Conservation (phyloP, 2,113 vertebrate genomes). For the Bambusicola thoracicus region DNA sequence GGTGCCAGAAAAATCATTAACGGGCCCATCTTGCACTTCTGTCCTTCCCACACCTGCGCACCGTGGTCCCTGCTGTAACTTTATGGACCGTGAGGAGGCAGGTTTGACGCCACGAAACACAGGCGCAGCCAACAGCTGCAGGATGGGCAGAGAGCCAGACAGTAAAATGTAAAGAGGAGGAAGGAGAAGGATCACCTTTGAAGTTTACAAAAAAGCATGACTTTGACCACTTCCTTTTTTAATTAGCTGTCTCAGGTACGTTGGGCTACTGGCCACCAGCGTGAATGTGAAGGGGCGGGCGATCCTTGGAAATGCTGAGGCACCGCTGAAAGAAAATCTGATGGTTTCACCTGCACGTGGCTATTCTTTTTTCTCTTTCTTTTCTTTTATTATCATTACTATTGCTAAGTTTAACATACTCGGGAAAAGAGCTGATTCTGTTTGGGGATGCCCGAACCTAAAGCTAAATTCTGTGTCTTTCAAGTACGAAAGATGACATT, state of each 20-base stretch:
- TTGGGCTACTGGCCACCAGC: not conserved
- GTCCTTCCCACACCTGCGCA: conserved; percentile 80
- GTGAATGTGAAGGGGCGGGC: not conserved
- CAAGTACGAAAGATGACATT: conserved; percentile 34
- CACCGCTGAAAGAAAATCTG: not conserved
- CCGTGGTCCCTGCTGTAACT: conserved; percentile 72
- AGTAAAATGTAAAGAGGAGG: conserved; percentile 85
- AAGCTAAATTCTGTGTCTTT: not conserved
- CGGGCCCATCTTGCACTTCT: conserved; percentile 67
- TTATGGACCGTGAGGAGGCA: conserved; percentile 85
- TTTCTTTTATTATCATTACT: not conserved
- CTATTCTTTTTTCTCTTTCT: not conserved
- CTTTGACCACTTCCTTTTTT: conserved; percentile 83
- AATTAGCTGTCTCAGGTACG: conserved; percentile 78
- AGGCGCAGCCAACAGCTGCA: conserved; percentile 78
- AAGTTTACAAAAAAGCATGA: conserved; percentile 80
- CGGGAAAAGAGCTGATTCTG: not conserved
- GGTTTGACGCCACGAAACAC: conserved; percentile 80
- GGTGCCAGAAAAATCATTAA: conserved; percentile 72
- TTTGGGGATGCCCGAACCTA: not conserved
- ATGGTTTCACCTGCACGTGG: not conserved
- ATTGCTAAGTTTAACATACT: not conserved
- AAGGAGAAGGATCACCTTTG: conserved; percentile 79
- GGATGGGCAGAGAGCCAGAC: conserved; percentile 75
- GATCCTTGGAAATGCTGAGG: not conserved